Conservation (phyloP, 1,140 invertebrate genomes). For the Scaptomyza hsui region DNA sequence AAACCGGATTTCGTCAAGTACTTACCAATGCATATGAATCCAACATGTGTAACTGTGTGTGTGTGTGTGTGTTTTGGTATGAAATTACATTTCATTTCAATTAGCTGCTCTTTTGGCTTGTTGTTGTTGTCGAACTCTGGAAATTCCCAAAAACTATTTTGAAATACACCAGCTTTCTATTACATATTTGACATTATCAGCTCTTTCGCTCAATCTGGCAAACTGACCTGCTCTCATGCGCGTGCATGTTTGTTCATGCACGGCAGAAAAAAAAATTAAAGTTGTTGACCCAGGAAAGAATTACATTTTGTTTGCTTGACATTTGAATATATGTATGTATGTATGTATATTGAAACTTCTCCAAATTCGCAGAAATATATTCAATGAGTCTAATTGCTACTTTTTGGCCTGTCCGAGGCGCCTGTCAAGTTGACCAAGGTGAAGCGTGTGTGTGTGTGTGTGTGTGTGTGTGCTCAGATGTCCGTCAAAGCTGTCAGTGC, state of each 20-base stretch:
- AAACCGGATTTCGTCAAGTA: constrained; percentile 69
- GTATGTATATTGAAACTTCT: too few relatives aligned
- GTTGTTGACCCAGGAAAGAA: neutral
- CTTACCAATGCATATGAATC: neutral
- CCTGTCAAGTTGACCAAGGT: constrained; percentile 53
- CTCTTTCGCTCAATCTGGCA: neutral
- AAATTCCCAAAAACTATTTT: too few relatives aligned
- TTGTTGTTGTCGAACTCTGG: too few relatives aligned
- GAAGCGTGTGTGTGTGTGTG: constrained; percentile 44
- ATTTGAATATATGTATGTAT: too few relatives aligned
- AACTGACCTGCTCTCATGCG: constrained; percentile 8
- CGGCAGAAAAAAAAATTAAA: too few relatives aligned
- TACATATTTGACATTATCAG: constrained; percentile 18
- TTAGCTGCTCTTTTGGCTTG: neutral
- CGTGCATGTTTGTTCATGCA: neutral
- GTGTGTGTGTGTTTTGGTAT: constrained; percentile 1
- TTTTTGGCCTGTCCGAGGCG: constrained; percentile 21
- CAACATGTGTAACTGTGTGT: neutral
- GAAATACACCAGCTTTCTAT: constrained; percentile 40
- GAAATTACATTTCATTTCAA: constrained; percentile 10
- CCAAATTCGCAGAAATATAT: neutral
- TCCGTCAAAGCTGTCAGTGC: constrained; percentile 55
- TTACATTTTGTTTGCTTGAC: too few relatives aligned
- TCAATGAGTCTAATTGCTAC: constrained; percentile 1
- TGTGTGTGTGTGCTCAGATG: constrained; percentile 64